Conservation (phyloP, 2,888 invertebrate species). For the Xestia xanthographa region DNA sequence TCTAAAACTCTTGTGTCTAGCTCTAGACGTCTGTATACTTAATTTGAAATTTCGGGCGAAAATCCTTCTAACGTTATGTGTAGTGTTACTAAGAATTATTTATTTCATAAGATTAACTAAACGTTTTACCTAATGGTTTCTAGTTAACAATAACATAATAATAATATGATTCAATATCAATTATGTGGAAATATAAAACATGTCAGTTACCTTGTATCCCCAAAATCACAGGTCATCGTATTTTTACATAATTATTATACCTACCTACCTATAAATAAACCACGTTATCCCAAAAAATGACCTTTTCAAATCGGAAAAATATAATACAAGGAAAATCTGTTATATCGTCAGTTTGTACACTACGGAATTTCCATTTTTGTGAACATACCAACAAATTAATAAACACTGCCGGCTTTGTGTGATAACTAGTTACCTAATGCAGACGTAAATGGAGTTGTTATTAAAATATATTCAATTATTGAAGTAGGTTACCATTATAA, state of each 20-base stretch:
- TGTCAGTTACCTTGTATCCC: constrained; percentile 5
- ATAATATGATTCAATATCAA: constrained; percentile 5
- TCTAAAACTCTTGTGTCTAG: constrained; percentile 76
- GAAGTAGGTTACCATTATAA: background rate
- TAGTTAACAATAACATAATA: background rate
- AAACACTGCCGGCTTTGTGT: constrained; percentile 3
- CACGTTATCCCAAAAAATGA: background rate
- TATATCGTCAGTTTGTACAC: constrained; percentile 17
- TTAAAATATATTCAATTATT: background rate
- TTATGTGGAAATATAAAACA: constrained; percentile 1
- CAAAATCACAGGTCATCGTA: background rate
- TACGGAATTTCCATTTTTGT: constrained; percentile 51
- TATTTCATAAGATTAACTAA: background rate
- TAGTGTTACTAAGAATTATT: background rate
- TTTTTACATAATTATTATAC: background rate
- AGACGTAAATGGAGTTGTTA: background rate
- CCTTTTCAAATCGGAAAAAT: constrained; percentile 15
- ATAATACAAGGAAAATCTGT: constrained; percentile 47
- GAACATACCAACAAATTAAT: constrained; percentile 14
- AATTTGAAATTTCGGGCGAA: constrained; percentile 52
- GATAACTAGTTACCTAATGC: constrained; percentile 9
- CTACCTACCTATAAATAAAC: background rate
- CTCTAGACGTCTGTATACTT: constrained; percentile 75
- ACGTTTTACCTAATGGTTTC: background rate
- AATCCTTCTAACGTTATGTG: constrained; percentile 20